These are phyloP conservation scores for Nebria brevicollis DNA, from an alignment of 2,888 invertebrate species.

Conservation along the genomic window DNA sequence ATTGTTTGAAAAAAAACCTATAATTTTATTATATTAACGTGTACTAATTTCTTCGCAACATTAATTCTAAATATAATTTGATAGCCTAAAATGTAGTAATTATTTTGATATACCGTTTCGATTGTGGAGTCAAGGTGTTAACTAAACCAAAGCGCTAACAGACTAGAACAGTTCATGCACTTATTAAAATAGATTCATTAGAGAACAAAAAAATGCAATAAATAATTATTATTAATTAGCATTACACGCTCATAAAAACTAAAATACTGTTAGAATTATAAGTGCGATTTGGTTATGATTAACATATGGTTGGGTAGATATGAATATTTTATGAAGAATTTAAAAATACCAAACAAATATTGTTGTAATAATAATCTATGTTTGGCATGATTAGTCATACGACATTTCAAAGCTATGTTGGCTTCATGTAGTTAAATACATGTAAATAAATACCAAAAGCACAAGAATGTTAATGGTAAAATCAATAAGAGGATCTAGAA, in stretches of 20 bases:
- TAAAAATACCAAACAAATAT: neutral
- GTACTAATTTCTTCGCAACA: neutral
- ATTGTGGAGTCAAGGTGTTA: neutral
- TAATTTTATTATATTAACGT: neutral
- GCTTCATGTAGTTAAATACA: neutral
- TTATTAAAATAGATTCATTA: constrained; percentile 6
- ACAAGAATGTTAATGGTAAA: constrained; percentile 32
- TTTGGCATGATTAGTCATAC: neutral
- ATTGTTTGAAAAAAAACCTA: neutral
- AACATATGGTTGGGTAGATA: neutral
- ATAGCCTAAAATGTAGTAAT: neutral
- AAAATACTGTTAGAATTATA: neutral
- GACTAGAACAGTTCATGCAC: constrained; percentile 14
- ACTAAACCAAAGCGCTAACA: constrained; percentile 7
- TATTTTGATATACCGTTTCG: neutral
- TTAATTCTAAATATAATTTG: neutral
- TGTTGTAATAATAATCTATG: neutral
- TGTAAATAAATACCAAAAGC: neutral
- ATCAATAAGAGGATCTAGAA: constrained; percentile 18
- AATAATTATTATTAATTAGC: constrained; percentile 14
- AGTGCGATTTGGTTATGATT: neutral
- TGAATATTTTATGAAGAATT: neutral
- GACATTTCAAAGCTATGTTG: neutral
- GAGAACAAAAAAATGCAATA: neutral
- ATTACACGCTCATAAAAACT: constrained; percentile 8